Conservation (phyloP, 2,888 invertebrate genomes). For the Drosophila putrida region DNA sequence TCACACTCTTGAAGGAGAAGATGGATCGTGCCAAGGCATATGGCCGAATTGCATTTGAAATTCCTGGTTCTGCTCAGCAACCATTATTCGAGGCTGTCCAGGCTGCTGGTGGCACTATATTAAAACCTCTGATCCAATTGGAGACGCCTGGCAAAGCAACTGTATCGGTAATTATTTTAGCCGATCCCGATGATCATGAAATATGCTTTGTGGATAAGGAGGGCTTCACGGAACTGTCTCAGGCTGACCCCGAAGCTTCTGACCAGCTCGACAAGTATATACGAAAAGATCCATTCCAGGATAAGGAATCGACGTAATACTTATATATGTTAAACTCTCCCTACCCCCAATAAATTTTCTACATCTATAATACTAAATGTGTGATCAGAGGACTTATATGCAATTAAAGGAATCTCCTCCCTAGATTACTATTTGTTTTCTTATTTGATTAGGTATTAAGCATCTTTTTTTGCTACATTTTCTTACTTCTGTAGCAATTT, state of each 20-base stretch:
- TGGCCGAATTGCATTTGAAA: slow-evolving; percentile 97
- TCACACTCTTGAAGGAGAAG: slow-evolving; percentile 85
- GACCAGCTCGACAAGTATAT: slow-evolving; percentile 92
- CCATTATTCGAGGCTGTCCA: slow-evolving; percentile 91
- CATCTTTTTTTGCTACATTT: too few relatives aligned
- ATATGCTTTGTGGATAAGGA: slow-evolving; percentile 99
- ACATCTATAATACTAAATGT: neutral
- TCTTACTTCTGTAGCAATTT: neutral
- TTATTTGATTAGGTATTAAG: neutral
- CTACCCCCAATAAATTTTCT: slow-evolving; percentile 5
- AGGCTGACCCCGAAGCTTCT: slow-evolving; percentile 93
- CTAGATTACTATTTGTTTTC: neutral
- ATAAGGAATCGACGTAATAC: slow-evolving; percentile 45
- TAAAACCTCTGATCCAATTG: slow-evolving; percentile 95
- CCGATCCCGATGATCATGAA: slow-evolving; percentile 98
- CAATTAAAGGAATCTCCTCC: slow-evolving; percentile 2
- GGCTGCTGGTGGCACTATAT: slow-evolving; percentile 90
- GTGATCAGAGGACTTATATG: slow-evolving; percentile 6
- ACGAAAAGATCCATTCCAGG: slow-evolving; percentile 85
- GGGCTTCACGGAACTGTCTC: slow-evolving; percentile 94
- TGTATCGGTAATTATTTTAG: slow-evolving; percentile 97
- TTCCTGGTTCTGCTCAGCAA: slow-evolving; percentile 92
- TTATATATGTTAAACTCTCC: slow-evolving; percentile 3
- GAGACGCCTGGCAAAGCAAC: slow-evolving; percentile 99
- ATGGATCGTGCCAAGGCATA: slow-evolving; percentile 95